Evolutionary conservation across 2,113 vertebrate species (phyloP).

Genomic region (Sinosuthora webbiana): DNA sequence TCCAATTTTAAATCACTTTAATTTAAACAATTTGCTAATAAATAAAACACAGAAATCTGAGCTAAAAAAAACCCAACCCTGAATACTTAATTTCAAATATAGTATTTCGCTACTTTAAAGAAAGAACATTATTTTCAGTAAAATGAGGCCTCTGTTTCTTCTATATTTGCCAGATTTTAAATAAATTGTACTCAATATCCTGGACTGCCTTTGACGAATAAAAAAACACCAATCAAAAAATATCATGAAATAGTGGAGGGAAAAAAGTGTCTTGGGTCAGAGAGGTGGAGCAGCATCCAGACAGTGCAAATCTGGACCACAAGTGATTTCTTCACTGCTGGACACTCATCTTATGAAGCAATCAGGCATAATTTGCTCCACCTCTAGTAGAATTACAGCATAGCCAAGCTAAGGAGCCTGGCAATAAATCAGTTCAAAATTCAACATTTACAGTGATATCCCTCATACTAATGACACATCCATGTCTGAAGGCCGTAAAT

Average conservation of each 20-base stretch:
- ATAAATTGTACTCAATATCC: background rate
- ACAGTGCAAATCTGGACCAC: background rate
- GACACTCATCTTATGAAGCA: background rate
- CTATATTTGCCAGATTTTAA: background rate
- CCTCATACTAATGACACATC: background rate
- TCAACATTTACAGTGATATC: background rate
- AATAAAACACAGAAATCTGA: background rate
- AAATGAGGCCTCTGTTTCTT: background rate
- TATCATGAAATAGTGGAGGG: background rate
- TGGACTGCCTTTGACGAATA: background rate
- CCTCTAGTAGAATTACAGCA: background rate
- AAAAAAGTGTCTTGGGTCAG: background rate
- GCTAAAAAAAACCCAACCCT: background rate
- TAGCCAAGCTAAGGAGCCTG: background rate
- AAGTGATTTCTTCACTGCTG: background rate
- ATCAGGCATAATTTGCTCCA: background rate
- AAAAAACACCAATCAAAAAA: background rate
- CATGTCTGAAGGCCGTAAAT: background rate
- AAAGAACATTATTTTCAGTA: slow-evolving; percentile 11
- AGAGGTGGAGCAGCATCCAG: background rate
- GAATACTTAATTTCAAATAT: background rate
- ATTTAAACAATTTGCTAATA: background rate
- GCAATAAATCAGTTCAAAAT: background rate
- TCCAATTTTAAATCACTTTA: background rate
- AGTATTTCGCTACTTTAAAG: background rate